Evolutionary conservation across 1,140 invertebrate species (phyloP), one percentile per base, ranked within the genome.

Genomic region (Eumeta japonica): DNA sequence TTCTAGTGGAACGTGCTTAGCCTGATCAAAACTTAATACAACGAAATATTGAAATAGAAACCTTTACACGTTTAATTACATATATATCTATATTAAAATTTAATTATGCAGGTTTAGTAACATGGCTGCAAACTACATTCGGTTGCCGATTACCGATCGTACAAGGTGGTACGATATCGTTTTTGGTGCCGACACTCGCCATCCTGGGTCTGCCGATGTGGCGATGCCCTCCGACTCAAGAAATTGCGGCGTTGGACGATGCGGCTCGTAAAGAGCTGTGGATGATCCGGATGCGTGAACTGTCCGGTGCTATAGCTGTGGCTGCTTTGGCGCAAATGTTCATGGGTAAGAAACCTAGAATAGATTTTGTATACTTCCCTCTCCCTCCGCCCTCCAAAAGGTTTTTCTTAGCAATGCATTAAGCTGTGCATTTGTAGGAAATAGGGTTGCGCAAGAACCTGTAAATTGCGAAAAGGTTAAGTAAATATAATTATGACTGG

Each of bases 241-340:
- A 68, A 10, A 43, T 88, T 5, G 59, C 71, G 3, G 65, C 72
- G n/a, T 82, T 87, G 80, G 67, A 75, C 0, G 41, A 54, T 0
- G 79, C 79, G 1, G 78, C 85, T 19, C 66, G 81, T 7, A 79
- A 83, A 0, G 80, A 83, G 41, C 58, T 90, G 4, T 92, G 89
- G 90, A 87, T 75, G 39, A 71, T 76, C 9, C 72, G 90, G 35
- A 91, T 92, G 88, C 78, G 87, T 42, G 88, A 90, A 61, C 70
- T 92, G 11, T 90, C 89, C 0, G 90, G 90, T 0, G 89, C 90
- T 2, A 91, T 94, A 20, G 84, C 89, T n/a, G 81, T 90, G 0
- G 86, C 90, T 0, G 84, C 90, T 0, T 34, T 90, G 14, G 82
- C 90, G 24, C 88, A 94, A 75, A 77, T 92, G 7, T 55, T 90